Evolutionary conservation across 2,888 invertebrate genomes (phyloP), one percentile per base, ranked within the genome.

Genomic region (Seira musarum): DNA sequence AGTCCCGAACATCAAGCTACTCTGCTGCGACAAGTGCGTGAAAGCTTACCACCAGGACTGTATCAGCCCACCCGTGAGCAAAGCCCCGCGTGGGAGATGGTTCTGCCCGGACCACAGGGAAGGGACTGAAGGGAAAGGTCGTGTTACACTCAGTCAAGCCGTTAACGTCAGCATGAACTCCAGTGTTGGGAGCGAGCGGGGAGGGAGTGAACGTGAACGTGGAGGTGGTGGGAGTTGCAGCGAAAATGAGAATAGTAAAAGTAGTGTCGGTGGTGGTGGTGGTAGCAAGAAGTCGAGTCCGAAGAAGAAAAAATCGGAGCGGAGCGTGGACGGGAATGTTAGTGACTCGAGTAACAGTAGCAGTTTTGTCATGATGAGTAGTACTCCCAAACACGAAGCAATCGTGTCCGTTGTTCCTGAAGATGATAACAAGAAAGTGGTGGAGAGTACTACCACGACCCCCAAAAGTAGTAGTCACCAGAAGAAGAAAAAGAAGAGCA

Each of bases 11-110:
- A 92, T 92, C 87, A 93, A 92, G 87, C 92, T 97, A 88, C 92
- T 97, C 64, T 92, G 94, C 68, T 98, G 98, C 89, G 96, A 97
- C 88, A 90, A 95, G 74, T 98, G 98, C 89, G 95, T 95, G 2
- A 92, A 96, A 73, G 95, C 96, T 71, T 96, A 96, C 90, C 98
- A 98, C 89, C 94, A 94, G 83, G 96, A 96, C 89, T 98, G 98
- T 89, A 93, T 97, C 88, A 94, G 95, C 88, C 97, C 97, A 57
- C 94, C 95, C 53, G 90, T 96, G 88, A 90, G 92, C 87, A 94
- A 94, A 91, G 92, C 93, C 86, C 96, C 96, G 1, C 92, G 93
- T 86, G 95, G 94, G 87, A 95, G 94, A 88, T 96, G 96, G 96
- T 95, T 95, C 89, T 97, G 97, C 89, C 92, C 94, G 17, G 94